A percentile compares a stretch with the other conserved stretches of the same genome.
Evolutionary conservation across 2,113 vertebrate species (phyloP).

Genomic region (Cheirogaleus medius): DNA sequence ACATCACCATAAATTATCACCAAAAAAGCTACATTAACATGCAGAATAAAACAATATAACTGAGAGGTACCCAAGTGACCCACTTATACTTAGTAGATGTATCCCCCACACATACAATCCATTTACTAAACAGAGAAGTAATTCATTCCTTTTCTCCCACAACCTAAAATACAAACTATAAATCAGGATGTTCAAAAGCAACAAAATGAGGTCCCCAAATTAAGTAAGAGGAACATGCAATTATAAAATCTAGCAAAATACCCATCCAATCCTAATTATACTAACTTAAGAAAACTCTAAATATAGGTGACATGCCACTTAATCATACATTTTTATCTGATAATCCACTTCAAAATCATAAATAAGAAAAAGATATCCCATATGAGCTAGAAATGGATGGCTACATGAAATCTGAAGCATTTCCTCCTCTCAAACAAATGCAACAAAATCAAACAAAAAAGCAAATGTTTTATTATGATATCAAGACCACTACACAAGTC

Average conservation of each 20-base stretch:
- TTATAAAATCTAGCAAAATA: slow-evolving; percentile 57
- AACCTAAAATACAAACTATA: slow-evolving; percentile 56
- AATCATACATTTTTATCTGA: slow-evolving; percentile 50
- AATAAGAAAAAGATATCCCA: slow-evolving; percentile 35
- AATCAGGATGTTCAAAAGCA: slow-evolving; percentile 50
- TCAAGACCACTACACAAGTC: neutral
- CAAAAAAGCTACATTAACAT: neutral
- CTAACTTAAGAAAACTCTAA: slow-evolving; percentile 53
- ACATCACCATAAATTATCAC: neutral
- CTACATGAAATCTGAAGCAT: slow-evolving; percentile 1
- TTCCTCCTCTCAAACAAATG: slow-evolving; percentile 23
- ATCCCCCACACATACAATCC: neutral
- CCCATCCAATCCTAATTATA: slow-evolving; percentile 47
- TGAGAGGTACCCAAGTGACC: neutral
- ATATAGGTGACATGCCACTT: slow-evolving; percentile 53
- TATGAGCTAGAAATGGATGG: slow-evolving; percentile 27
- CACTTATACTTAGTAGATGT: accelerated
- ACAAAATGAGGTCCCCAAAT: slow-evolving; percentile 52
- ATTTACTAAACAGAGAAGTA: neutral
- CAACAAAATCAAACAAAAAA: neutral
- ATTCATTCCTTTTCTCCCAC: neutral
- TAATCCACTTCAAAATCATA: slow-evolving; percentile 44
- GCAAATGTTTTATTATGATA: neutral
- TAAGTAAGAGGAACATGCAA: slow-evolving; percentile 38
- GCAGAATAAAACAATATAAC: slow-evolving; percentile 15